Evolutionary conservation across 2,113 vertebrate genomes (phyloP).

Genomic region (Mungos mungo): DNA sequence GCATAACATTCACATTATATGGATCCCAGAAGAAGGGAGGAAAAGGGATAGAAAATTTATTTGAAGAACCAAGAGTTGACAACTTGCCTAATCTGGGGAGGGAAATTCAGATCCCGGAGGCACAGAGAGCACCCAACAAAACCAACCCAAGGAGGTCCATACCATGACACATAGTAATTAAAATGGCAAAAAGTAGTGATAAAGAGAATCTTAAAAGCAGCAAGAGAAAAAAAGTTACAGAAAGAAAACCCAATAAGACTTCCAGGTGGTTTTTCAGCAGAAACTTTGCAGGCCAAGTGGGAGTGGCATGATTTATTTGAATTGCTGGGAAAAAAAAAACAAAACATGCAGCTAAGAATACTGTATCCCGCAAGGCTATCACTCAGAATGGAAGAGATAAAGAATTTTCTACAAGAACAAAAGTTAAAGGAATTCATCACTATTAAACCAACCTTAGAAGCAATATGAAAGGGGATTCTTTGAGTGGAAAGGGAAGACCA

Average conservation of each 20-base stretch:
- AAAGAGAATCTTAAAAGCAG: neutral
- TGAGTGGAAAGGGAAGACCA: neutral
- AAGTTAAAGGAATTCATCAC: neutral
- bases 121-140: neutral
- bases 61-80: neutral
- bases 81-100: neutral
- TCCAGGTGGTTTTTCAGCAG: neutral
- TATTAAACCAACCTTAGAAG: neutral
- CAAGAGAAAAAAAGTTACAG: neutral
- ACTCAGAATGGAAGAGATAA: neutral
- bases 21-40: neutral
- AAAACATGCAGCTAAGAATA: neutral
- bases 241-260: neutral
- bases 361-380: neutral
- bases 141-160: neutral
- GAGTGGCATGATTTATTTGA: neutral
- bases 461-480: neutral
- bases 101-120: neutral
- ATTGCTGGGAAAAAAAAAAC: neutral
- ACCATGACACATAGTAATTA: neutral
- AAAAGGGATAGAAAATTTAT: neutral
- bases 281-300: neutral
- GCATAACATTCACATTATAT: neutral
- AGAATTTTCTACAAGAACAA: neutral
- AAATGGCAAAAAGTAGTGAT: neutral